phyloP scores from a whole-genome alignment of 92 coral and sea anemone species.

The Anthopleura xanthogrammica region DNA sequence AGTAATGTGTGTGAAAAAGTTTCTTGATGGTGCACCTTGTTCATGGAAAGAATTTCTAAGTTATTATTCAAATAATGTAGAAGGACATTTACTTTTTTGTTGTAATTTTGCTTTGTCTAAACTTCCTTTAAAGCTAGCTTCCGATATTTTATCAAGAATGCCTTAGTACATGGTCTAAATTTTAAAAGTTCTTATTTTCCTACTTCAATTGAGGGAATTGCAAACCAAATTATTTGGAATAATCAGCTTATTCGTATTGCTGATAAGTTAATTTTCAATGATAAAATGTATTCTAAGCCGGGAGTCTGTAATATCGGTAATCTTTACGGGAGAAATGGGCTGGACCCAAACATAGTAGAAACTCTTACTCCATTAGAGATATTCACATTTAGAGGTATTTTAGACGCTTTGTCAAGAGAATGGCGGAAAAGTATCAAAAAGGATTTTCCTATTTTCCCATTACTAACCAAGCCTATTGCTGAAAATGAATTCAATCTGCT shows the following conservation, averaged over 20 bases:
- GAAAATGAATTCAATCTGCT: not conserved
- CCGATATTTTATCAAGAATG: too few species aligned
- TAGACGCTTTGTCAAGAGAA: not conserved
- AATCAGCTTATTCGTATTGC: constrained; percentile 2
- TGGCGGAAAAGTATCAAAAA: not conserved
- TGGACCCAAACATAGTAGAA: not conserved
- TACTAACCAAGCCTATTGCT: not conserved
- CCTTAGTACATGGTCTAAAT: constrained; percentile 3
- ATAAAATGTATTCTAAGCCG: constrained; percentile 6
- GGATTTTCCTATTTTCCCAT: not conserved
- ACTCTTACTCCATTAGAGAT: not conserved
- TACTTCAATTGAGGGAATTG: constrained; percentile 1
- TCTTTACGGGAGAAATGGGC: not conserved
- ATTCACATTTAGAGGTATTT: not conserved
- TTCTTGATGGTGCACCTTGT: not conserved
- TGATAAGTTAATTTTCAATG: not conserved
- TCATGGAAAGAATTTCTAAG: not conserved
- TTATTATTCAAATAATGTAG: not conserved
- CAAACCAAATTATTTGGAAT: constrained; percentile 16
- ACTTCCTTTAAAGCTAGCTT: constrained; percentile 18
- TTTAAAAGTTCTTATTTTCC: not conserved
- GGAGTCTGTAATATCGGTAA: not conserved
- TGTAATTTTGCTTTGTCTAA: constrained; percentile 28
- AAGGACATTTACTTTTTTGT: constrained; percentile 8
- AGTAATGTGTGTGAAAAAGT: constrained; percentile 40